Percentiles rank a stretch among this genome's conserved stretches.
Evolutionary conservation across 2,888 invertebrate genomes (phyloP).

Genomic region (Pristionchus mayeri): DNA sequence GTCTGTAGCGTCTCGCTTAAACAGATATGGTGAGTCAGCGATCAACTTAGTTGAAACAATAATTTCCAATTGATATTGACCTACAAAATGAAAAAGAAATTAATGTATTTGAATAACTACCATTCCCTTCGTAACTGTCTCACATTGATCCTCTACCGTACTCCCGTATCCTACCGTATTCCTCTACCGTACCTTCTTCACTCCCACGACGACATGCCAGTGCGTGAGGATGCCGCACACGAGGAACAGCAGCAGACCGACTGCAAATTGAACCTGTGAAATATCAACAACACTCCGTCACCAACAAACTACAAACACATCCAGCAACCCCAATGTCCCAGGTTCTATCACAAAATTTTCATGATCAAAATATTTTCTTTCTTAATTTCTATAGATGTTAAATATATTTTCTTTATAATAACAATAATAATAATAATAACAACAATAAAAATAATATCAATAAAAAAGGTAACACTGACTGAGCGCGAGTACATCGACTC

Average conservation of each 20-base stretch:
- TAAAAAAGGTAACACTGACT: slow-evolving; percentile 45
- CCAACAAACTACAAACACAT: no score
- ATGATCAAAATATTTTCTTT: no score
- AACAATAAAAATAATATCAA: neutral
- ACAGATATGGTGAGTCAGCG: no score
- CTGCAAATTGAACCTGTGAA: slow-evolving; percentile 51
- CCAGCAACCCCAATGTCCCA: no score
- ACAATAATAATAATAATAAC: neutral
- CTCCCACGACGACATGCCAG: slow-evolving; percentile 60
- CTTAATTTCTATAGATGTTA: neutral
- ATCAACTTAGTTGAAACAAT: no score
- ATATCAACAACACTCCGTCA: no score
- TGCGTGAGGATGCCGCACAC: slow-evolving; percentile 65
- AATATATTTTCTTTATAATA: neutral
- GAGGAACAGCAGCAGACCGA: slow-evolving; percentile 67
- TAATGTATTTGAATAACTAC: neutral
- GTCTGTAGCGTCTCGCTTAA: no score
- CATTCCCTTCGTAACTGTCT: neutral
- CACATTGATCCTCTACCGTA: no score
- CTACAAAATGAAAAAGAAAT: no score
- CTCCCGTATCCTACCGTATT: slow-evolving; percentile 9
- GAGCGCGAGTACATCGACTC: slow-evolving; percentile 69
- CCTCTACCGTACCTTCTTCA: slow-evolving; percentile 41
- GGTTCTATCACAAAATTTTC: no score
- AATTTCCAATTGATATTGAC: no score